Evolutionary conservation across 1,140 invertebrate genomes (phyloP).

Genomic region (Glossosoma conforme): DNA sequence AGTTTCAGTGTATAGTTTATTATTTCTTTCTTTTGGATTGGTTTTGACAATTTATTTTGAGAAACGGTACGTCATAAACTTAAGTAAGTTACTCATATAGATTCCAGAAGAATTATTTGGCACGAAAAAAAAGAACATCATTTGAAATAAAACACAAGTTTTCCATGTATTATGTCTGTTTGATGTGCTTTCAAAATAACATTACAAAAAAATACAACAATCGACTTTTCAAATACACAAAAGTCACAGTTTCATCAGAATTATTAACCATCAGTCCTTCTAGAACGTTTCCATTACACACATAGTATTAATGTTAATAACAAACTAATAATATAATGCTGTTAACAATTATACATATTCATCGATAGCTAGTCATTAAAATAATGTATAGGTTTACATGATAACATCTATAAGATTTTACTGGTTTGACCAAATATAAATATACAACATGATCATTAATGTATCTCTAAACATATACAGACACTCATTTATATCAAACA

Average conservation of each 20-base stretch:
- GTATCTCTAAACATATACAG: slow-evolving; percentile 17
- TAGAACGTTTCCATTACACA: not conserved
- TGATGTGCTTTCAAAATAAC: slow-evolving; percentile 8
- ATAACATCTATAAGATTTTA: slow-evolving; percentile 26
- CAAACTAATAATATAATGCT: too few relatives aligned
- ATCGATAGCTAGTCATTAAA: too few relatives aligned
- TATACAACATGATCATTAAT: slow-evolving; percentile 17
- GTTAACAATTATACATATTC: not conserved
- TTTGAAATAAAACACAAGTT: not conserved
- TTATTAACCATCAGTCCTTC: not conserved
- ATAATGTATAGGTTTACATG: too few relatives aligned
- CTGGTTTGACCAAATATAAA: slow-evolving; percentile 21
- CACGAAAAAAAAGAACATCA: too few relatives aligned
- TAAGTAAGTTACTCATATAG: too few relatives aligned
- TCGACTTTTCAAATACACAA: too few relatives aligned
- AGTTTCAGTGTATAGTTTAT: too few relatives aligned
- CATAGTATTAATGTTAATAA: not conserved
- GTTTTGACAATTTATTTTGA: too few relatives aligned
- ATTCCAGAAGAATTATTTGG: too few relatives aligned
- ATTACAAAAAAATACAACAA: slow-evolving; percentile 5
- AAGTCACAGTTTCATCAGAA: too few relatives aligned
- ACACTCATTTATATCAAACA: slow-evolving; percentile 1
- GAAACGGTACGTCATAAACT: too few relatives aligned
- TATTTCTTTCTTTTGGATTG: too few relatives aligned
- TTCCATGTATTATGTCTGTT: slow-evolving; percentile 2